These are phyloP conservation scores for Podargus strigoides DNA, from an alignment of 2,797 vertebrate genomes.

Conservation along the genomic window DNA sequence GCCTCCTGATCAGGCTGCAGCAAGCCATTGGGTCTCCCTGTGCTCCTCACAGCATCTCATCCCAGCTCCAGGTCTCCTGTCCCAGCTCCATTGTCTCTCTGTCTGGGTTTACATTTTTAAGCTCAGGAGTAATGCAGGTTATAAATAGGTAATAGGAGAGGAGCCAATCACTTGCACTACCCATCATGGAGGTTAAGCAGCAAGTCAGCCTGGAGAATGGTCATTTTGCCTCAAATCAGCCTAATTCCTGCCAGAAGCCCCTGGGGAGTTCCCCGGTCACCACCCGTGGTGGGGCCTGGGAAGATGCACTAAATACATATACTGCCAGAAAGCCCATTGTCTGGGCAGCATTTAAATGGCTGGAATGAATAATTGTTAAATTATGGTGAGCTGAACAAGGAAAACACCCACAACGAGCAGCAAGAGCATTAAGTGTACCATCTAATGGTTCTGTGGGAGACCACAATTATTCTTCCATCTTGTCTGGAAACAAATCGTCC, in stretches of 20 bases:
- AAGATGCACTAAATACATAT: neutral
- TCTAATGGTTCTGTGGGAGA: slow-evolving; percentile 44
- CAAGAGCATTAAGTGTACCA: neutral
- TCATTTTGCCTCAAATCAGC: neutral
- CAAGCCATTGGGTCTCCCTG: neutral
- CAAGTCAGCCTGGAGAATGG: accelerated
- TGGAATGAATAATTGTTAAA: slow-evolving; percentile 28
- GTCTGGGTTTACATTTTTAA: neutral
- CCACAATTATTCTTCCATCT: slow-evolving; percentile 36
- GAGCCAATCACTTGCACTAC: neutral
- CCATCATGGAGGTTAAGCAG: accelerated
- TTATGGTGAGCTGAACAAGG: slow-evolving; percentile 8
- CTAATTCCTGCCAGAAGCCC: neutral
- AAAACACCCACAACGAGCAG: slow-evolving; percentile 3
- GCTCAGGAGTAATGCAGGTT: neutral
- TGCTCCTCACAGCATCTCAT: neutral
- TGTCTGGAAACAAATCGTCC: slow-evolving; percentile 24
- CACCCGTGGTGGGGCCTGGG: neutral
- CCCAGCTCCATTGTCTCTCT: neutral
- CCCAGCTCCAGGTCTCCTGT: neutral
- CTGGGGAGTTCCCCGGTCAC: neutral
- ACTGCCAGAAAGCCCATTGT: neutral
- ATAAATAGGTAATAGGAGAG: neutral
- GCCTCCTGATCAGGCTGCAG: neutral
- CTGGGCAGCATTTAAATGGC: neutral